Base-by-base conservation (phyloP, 2,888 invertebrate species). In the Synanthedon andrenaeformis region DNA sequence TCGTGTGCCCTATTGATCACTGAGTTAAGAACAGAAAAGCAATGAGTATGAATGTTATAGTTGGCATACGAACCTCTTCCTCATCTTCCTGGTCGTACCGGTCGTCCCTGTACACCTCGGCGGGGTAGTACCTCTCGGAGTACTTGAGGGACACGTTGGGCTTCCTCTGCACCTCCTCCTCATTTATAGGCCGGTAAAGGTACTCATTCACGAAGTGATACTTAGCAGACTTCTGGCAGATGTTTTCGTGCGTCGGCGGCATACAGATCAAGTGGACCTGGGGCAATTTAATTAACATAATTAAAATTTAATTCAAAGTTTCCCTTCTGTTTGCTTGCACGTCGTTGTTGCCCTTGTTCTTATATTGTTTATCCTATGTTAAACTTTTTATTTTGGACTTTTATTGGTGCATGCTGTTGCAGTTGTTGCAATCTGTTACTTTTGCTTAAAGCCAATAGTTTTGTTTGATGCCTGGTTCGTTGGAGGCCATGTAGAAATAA, bases 161-260 rank as follows among this genome's bases (percentile, higher is more conserved):
- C 63, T 93, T 94, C 63, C 89, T 89, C 72, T 94, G 92, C 52
- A 92, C 93, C 75, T 96, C 95, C 67, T 94, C 94, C 59, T 92
- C 90, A 74, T 96, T 95, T 69, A 96, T 88, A 2, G 96, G 95
- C 67, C 94, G 93, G 89, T 97, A 96, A 23, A 97, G 88, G 78
- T 95, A 96, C 61, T 96, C 96, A 78, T 97, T 97, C 62, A 97
- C 96, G 73, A 96, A 95, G 76, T 96, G 96, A 76, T 93, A 96
- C 71, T 95, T 94, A 6, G 95, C 92, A 0, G 96, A 96, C 76
- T 94, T 94, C 66, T 94, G 92, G 84, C 96, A 97, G 68, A 93
- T 95, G 80, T 94, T 96, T 69, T 96, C 96, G 56, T 92, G 92
- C 28, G 93, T 93, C 4, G 96, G 95, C 3, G 96, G 96, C 94